Conservation (phyloP, 1,140 invertebrate genomes). For the Theocolax elegans region DNA sequence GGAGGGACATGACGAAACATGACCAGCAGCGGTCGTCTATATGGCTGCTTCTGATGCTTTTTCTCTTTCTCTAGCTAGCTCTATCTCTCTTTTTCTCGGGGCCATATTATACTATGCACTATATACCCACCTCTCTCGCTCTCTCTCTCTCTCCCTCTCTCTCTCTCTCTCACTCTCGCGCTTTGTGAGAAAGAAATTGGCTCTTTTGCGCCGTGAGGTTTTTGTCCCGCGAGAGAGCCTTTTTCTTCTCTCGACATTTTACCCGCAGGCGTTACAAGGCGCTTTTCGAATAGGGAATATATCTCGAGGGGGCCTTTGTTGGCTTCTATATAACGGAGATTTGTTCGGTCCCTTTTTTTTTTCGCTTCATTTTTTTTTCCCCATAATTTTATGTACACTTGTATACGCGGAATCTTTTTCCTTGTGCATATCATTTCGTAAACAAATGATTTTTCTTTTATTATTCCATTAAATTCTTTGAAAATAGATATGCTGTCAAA, state of each 20-base stretch:
- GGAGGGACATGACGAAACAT: conserved; percentile 32
- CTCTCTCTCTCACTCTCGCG: conserved; percentile 4
- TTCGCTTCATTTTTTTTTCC: conserved; percentile 20
- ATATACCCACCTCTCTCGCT: too few relatives aligned
- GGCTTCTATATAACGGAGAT: not conserved
- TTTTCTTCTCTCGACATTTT: conserved; percentile 30
- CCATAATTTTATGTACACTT: too few relatives aligned
- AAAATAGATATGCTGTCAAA: too few relatives aligned
- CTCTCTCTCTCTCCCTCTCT: not conserved
- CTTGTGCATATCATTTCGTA: too few relatives aligned
- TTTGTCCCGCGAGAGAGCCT: too few relatives aligned
- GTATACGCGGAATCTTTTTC: too few relatives aligned
- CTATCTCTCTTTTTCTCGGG: not conserved
- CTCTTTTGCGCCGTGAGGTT: conserved; percentile 19
- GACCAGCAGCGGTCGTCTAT: not conserved
- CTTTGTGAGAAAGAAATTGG: conserved; percentile 14
- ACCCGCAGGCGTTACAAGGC: conserved; percentile 8
- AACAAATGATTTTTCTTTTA: too few relatives aligned
- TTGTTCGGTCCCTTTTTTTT: not conserved
- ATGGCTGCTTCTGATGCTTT: not conserved
- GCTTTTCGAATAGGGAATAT: too few relatives aligned
- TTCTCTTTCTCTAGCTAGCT: not conserved
- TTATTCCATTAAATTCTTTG: too few relatives aligned
- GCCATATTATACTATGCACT: too few relatives aligned
- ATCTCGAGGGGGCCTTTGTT: conserved; percentile 21